Conservation (phyloP, 2,888 invertebrate genomes). For the Nudaria mundana region DNA sequence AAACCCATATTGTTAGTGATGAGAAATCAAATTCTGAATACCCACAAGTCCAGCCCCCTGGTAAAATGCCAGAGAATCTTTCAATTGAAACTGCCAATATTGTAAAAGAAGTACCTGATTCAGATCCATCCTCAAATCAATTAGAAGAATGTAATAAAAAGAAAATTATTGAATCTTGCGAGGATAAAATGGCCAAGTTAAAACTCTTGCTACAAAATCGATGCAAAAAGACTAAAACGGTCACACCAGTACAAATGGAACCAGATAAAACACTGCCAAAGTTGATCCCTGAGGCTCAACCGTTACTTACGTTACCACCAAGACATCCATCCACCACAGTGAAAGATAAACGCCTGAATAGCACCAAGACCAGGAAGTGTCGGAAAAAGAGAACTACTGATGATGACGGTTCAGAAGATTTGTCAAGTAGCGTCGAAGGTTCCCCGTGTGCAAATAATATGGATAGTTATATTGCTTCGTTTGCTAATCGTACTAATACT, state of each 20-base stretch:
- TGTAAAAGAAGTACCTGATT: not conserved
- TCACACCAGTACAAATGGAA: not conserved
- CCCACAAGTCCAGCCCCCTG: not conserved
- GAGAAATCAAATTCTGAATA: not conserved
- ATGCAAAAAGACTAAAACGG: conserved; percentile 27
- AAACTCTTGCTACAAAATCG: conserved; percentile 53
- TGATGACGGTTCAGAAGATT: conserved; percentile 44
- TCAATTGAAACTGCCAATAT: conserved; percentile 9
- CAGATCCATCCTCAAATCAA: conserved; percentile 5
- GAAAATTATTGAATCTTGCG: conserved; percentile 55
- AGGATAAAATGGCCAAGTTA: conserved; percentile 61
- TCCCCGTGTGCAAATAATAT: conserved; percentile 31
- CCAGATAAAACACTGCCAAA: not conserved
- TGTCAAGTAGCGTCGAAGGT: conserved; percentile 42
- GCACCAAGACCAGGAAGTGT: conserved; percentile 35
- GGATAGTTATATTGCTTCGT: not conserved
- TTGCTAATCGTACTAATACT: not conserved
- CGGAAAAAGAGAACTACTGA: conserved; percentile 44
- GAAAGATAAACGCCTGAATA: conserved; percentile 48
- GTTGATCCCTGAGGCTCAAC: conserved; percentile 12
- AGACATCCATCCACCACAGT: conserved; percentile 29
- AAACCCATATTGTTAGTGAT: not conserved
- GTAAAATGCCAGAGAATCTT: not conserved
- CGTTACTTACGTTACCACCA: conserved; percentile 15
- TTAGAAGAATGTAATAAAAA: conserved; percentile 23